phyloP scores from a whole-genome alignment of 2,113 vertebrate genomes.

The Cottus gobio region DNA sequence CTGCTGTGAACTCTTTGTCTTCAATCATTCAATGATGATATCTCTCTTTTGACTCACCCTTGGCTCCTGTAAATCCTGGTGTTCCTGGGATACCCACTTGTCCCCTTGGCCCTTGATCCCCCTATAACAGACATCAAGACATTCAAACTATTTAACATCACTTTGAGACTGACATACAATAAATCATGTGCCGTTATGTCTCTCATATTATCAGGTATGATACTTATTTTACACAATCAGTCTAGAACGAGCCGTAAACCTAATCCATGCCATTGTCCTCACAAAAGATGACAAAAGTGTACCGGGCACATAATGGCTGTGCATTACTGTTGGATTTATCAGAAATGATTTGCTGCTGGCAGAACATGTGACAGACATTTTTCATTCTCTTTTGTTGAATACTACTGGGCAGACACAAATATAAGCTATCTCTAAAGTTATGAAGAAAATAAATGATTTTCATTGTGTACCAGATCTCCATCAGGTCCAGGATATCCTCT shows the following conservation, averaged over 20 bases:
- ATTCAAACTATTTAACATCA: not conserved
- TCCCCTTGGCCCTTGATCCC: constrained; percentile 53
- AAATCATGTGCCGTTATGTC: not conserved
- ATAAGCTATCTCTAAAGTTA: not conserved
- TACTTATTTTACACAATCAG: not conserved
- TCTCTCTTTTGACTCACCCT: constrained; percentile 57
- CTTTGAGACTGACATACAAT: not conserved
- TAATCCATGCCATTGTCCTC: not conserved
- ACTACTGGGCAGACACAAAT: not conserved
- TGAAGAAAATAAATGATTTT: not conserved
- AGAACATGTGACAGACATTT: not conserved
- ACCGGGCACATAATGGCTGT: not conserved
- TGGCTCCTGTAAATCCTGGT: constrained; percentile 56
- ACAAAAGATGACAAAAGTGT: not conserved
- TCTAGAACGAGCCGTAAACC: not conserved
- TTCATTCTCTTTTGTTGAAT: not conserved
- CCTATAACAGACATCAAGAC: constrained; percentile 50
- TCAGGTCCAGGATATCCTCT: constrained; percentile 45
- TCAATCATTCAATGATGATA: not conserved
- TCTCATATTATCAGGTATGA: not conserved
- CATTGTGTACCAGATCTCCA: constrained; percentile 61
- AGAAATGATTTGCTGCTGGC: not conserved
- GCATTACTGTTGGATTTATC: not conserved
- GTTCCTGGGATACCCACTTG: constrained; percentile 39
- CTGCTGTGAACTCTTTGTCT: not conserved